Conservation (phyloP, 2,888 invertebrate genomes). For the Tipula confusa region DNA sequence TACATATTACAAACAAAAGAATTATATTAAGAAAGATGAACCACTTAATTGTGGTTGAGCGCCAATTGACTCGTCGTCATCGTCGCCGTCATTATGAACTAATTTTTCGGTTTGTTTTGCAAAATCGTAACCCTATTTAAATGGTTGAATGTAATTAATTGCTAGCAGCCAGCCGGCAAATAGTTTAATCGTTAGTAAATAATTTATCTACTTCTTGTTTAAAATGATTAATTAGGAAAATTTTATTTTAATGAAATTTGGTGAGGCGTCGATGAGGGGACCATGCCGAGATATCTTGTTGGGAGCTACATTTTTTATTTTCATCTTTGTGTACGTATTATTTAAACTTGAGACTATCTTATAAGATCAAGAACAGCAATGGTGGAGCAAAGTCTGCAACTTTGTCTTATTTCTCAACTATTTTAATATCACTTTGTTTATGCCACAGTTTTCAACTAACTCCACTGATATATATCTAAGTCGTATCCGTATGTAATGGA, state of each 20-base stretch:
- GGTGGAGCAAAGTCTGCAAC: no score
- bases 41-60: conserved; percentile 9
- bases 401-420: no score
- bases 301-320: no score
- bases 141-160: background rate
- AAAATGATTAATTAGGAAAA: background rate
- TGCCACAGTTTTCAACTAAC: no score
- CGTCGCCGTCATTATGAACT: background rate
- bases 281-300: no score
- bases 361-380: no score
- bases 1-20: background rate
- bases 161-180: background rate
- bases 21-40: background rate
- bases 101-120: background rate
- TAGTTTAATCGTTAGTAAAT: background rate
- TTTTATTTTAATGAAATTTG: background rate
- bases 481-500: no score
- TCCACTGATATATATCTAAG: no score
- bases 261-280: no score
- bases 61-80: background rate
- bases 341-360: no score
- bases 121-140: background rate
- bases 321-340: no score
- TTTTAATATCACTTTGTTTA: no score
- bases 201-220: background rate